Base-by-base conservation (phyloP, 2,113 vertebrate species). In the Saiga tatarica region DNA sequence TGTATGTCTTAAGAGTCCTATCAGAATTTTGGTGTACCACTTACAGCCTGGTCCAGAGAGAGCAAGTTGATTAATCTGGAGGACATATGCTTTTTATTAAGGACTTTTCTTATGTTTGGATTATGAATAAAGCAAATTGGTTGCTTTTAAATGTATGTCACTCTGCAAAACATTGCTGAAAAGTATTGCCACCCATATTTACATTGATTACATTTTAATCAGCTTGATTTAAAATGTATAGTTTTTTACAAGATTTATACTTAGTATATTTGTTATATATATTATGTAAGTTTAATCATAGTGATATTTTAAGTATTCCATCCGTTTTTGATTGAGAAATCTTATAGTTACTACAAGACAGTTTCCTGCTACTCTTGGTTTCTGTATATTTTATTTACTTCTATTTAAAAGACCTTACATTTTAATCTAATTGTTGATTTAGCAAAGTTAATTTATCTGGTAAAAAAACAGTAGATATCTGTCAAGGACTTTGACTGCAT, bases 151-250 rank as follows among this genome's bases (percentile, higher is more conserved):
- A 83, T 81, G 42, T 76, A 50, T 53, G 64, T 85, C 76, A 90
- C 36, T 79, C 55, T 84, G 3, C 87, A 90, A 89, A 79, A 86
- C 76, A 86, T 53, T 90, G 15, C 30, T 42, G 11, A 82, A 71
- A 94, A 94, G 76, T 85, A 55, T 59, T 67, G 55, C 30, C 30
- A 60, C 19, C 42, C 47, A 62, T 57, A 85, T 64, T 94, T 47
- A 88, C 52, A 42, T 74, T 93, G 36, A 55, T 91, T 95, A 28
- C 9, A 33, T 97, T 94, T 91, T 94, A 92, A 92, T 97, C 89
- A 76, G 13, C n/a, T 89, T 78, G 33, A 95, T 86, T 84, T 79
- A 82, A 93, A 67, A 52, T 36, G 1, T 95, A 23, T 45, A 50
- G 3, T 12, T 88, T 85, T 82, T 84, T 28, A 42, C 3, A 89